Evolutionary conservation across 2,797 vertebrate genomes (phyloP), one percentile per base, ranked within the genome.

Genomic region (Acanthopagrus latus): DNA sequence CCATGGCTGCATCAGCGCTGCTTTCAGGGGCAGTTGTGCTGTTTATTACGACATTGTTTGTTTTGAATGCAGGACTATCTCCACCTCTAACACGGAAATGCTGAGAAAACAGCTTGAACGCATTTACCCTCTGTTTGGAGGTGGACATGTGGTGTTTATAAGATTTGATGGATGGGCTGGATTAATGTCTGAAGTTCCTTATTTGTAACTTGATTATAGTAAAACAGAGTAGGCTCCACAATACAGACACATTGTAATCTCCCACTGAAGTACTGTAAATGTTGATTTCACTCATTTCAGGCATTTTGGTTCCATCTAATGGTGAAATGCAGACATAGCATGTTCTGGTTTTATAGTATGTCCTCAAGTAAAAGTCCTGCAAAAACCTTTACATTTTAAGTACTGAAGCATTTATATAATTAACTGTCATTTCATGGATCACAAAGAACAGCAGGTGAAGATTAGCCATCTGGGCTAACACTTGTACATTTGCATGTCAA

Each of bases 301-400:
- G 9, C n/a, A 5, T 27, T 33, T 57, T 68, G 27, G 63, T 58
- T 16, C 86, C 86, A 84, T 74, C 90, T 91, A 17, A 10, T 76
- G 88, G 58, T 0, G 0, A 38, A 65, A 69, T 1, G 47, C 2
- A 12, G n/a, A 47, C 12, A 66, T 6, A 54, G 51, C 47, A 46
- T 54, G 10, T 17, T 6, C 5, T 27, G 3, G 3, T 4, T 43
- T 47, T 16, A 47, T 20, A 18, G 14, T 5, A 44, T 11, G 7
- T 10, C 2, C 5, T 63, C 2, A 8, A 38, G 33, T 33, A 7
- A 57, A 2, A 12, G 21, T 33, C 33, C 33, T 38, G 7, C 33
- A 38, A 38, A 38, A 33, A 33, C 29, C 29, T 33, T 33, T 33
- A 33, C 29, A 33, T 33, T 33, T 33, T 33, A 2, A 10, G 38